Base-by-base conservation (phyloP, 1,140 invertebrate genomes). In the Hycleus phaleratus region DNA sequence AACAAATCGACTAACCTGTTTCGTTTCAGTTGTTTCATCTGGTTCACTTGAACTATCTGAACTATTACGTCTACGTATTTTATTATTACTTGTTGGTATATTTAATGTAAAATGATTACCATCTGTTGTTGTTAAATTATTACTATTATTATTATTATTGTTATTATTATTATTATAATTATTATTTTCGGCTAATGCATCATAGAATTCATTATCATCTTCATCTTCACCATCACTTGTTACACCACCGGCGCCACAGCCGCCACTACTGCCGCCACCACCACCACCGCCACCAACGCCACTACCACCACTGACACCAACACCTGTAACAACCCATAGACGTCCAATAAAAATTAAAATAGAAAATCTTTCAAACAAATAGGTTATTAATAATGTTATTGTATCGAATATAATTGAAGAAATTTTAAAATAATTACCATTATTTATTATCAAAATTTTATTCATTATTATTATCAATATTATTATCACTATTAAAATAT, bases 151-250 rank as follows among this genome's bases (percentile, higher is more conserved):
- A 18, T 18, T 18, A 18, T 18, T 18, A 18, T 18, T 18, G 1
- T 18, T 18, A 18, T 18, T 18, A 2, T 18, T 18, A 61, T 73
- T 71, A 54, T 74, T 62, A 49, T 56, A 58, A 61, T 73, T 71
- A 54, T 74, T 74, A 38, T 78, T 83, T 45, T 85, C 83, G 68
- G 88, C 87, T 74, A 88, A 79, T 2, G 93, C 93, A 79, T 97
- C 94, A 72, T 91, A 95, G 77, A 95, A 98, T 66, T 93, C 91
- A 73, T 85, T 85, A 59, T 97, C 93, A 51, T 96, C 94, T 71
- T 95, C 92, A 72, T 90, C 90, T 53, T 86, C 43, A 76, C 81
- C 70, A 77, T 88, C 68, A 82, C 85, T 74, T 75, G 74, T 11
- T 42, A 11, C 40, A 42, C 9, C 40, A 32, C 32, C 32, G 0